Evolutionary conservation across 2,888 invertebrate species (phyloP), one percentile per base, ranked within the genome.

Genomic region (Apocheima hispidaria): DNA sequence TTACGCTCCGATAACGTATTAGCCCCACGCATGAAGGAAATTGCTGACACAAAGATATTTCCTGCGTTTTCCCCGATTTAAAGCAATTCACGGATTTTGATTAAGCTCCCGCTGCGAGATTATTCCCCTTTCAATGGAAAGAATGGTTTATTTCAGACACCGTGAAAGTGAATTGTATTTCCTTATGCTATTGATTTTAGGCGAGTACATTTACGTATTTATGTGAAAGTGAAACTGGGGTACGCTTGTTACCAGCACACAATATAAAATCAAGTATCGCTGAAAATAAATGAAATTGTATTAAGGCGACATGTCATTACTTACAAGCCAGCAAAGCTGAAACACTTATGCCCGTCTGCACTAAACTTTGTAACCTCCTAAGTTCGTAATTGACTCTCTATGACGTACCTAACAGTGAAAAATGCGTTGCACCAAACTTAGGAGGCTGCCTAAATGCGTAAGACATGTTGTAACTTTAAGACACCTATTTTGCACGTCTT

Each of bases 1-100:
- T 92, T 92, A 92, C 90, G 83, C 85, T 78, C 84, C 90, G 90
- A 92, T 90, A 88, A 85, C 88, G 85, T 84, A 90, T 90, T 89
- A 89, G 85, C 84, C 82, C 79, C 88, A 90, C 91, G 90, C 90
- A 88, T 84, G 88, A 82, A 86, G 90, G 88, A 92, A 92, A 92
- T 91, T 90, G 87, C 84, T 88, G 81, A 76, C 90, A 91, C 92
- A 92, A 92, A 86, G 89, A 88, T 90, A 90, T 92, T 90, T 91
- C 92, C 92, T 90, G 88, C 90, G 90, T 91, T 92, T 92, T 92
- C 90, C 88, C 86, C 86, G 91, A 91, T 92, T 92, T 92, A 92
- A 92, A 92, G 91, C 92, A 91, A 92, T 92, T 91, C 92, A 86
- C 86, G 84, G 90, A 91, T 92, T 92, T 88, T 92, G 92, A 92